Conservation (phyloP, 2,113 vertebrate species). For the Pachycephala philippinensis region DNA sequence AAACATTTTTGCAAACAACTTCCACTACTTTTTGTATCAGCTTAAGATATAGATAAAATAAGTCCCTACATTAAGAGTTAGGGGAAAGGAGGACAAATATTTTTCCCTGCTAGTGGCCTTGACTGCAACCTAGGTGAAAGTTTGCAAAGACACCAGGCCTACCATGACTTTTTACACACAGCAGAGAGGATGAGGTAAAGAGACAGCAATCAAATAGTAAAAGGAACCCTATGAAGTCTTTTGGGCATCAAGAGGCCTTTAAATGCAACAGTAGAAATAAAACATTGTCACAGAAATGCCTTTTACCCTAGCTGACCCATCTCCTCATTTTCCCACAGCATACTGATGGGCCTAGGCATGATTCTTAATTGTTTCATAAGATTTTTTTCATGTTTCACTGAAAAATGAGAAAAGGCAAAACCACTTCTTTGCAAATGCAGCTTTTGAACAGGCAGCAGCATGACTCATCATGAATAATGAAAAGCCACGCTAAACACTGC, state of each 20-base stretch:
- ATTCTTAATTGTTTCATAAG: background rate
- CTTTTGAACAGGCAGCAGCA: background rate
- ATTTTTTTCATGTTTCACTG: background rate
- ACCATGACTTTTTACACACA: background rate
- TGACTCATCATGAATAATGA: background rate
- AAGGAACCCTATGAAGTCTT: background rate
- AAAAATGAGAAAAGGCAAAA: background rate
- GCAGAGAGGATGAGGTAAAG: background rate
- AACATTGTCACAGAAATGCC: background rate
- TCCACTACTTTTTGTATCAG: background rate
- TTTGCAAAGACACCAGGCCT: background rate
- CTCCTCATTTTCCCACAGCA: background rate
- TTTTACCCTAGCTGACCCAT: background rate
- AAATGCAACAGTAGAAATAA: background rate
- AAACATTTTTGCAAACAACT: background rate
- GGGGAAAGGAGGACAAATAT: background rate
- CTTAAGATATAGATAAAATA: background rate
- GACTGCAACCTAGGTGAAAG: background rate
- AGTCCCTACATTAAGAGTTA: background rate
- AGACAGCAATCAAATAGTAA: background rate
- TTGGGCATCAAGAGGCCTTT: background rate
- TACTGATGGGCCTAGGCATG: background rate
- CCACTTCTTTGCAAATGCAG: background rate
- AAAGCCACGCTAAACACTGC: background rate
- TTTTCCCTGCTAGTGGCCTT: background rate